Base-by-base conservation (phyloP, 2,888 invertebrate species). In the Ormia ochracea region DNA sequence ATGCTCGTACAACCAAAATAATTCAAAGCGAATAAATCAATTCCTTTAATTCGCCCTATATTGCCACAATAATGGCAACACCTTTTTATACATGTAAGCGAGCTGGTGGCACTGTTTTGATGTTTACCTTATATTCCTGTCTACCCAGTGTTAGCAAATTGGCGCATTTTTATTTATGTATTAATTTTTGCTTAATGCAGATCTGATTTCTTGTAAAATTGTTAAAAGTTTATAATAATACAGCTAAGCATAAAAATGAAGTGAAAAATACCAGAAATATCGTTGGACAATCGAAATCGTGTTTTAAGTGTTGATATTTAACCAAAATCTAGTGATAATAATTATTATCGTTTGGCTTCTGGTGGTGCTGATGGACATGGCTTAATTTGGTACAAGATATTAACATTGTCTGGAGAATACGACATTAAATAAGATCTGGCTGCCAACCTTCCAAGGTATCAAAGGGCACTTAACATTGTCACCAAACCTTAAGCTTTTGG, bases 221-320 rank as follows among this genome's bases (percentile, higher is more conserved):
- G 21, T 23, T 38, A 43, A 23, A 41, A n/a, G 28, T n/a, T 45
- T 17, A 9, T n/a, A 38, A 17, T 28, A 50, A 14, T 31, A 56
- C 3, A 12, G 38, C 28, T 7, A 33, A 19, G n/a, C n/a, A 21
- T 19, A 50, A 84, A 45, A 65, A 98, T 98, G 98, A 97, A 97
- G 92, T 96, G 97, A 85, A 93, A 94, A 74, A 97, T 97, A 82
- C 98, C 98, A 7, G 98, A 98, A 92, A 98, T 99, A 86, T 97
- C 98, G 0, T 98, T 98, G 98, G 98, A 98, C 87, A 97, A 97
- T 88, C 92, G 97, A 80, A 98, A 98, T 88, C 98, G 98, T 2
- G 96, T 98, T 21, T 91, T 98, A 73, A 96, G 97, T 89, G 92
- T 96, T 21, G 96, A 97, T 90, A 92, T 97, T 86, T 96, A 96